phyloP scores from a whole-genome alignment of 2,113 vertebrate species.

The Ginglymostoma cirratum region DNA sequence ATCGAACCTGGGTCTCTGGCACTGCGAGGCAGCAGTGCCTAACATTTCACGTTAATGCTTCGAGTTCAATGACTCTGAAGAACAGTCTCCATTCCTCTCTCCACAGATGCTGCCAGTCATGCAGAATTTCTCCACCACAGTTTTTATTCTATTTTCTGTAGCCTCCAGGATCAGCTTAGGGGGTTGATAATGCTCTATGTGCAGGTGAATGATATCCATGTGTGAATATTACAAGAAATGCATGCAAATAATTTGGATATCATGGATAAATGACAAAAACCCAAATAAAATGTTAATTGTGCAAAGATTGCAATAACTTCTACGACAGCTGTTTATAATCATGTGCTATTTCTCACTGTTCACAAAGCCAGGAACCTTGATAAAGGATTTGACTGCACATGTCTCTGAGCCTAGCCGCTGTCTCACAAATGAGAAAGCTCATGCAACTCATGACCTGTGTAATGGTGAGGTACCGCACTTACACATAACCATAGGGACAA shows the following conservation, averaged over 20 bases:
- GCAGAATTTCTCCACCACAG: too few relatives aligned
- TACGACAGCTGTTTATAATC: too few relatives aligned
- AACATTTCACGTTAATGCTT: too few relatives aligned
- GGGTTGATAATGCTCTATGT: background rate
- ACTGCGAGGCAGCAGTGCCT: too few relatives aligned
- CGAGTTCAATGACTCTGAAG: too few relatives aligned
- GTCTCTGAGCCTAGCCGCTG: background rate
- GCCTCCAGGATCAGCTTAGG: background rate
- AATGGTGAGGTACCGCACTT: slow-evolving; percentile 45
- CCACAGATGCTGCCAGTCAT: too few relatives aligned
- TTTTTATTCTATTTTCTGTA: too few relatives aligned
- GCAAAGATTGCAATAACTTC: background rate
- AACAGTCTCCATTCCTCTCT: too few relatives aligned
- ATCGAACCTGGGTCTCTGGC: too few relatives aligned
- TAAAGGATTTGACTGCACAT: background rate
- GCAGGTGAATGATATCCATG: background rate
- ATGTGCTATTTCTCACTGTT: background rate
- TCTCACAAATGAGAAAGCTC: background rate
- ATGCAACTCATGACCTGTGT: background rate
- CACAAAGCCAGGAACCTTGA: background rate
- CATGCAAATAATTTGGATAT: background rate
- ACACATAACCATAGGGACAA: slow-evolving; percentile 68
- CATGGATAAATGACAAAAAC: background rate
- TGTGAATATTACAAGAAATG: background rate
- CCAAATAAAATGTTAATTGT: background rate